Evolutionary conservation across 2,888 invertebrate genomes (phyloP), one percentile per base, ranked within the genome.

Genomic region (Gymnoscelis rufifasciata): DNA sequence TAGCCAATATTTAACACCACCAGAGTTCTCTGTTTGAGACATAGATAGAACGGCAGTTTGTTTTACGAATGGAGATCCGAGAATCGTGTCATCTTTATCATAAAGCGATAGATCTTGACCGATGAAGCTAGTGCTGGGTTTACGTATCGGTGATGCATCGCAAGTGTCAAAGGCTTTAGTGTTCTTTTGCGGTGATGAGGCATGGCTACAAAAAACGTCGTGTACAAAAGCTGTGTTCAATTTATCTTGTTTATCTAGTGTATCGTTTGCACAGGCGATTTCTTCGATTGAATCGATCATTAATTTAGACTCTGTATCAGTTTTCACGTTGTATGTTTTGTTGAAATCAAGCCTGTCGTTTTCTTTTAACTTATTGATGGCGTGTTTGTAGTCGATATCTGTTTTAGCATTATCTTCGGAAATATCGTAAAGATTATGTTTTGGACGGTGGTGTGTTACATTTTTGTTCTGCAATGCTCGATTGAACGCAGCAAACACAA

Each of bases 1-100:
- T 0, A 88, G 26, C 88, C 88, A 88, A 33, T 83, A 88, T 53
- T 87, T 88, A 0, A 87, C 62, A 0, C 88, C 88, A 0, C 88
- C 86, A 0, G 64, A 70, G 28, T 83, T 74, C 35, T 70, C 74
- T 0, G 71, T 83, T 29, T 81, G 87, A 0, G 83, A 83, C 83
- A 88, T 88, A 0, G 87, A 66, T 19, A 86, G 68, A 0, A 88
- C 72, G 0, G 79, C 64, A 0, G 74, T 62, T 39, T 64, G 69
- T 51, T 71, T 84, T 0, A 74, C 53, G 35, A 87, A 82, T 0
- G 88, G 84, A 0, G 86, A 87, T 0, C 71, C 71, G 1, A 74
- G 35, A 26, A 78, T 52, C 0, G 66, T 64, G 2, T 77, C 74
- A 1, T 76, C 68, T 38, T 64, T 74, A 43, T 79, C 74, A 8